phyloP scores from a whole-genome alignment of 1,140 invertebrate genomes.

The Macrobrachium nipponense region DNA sequence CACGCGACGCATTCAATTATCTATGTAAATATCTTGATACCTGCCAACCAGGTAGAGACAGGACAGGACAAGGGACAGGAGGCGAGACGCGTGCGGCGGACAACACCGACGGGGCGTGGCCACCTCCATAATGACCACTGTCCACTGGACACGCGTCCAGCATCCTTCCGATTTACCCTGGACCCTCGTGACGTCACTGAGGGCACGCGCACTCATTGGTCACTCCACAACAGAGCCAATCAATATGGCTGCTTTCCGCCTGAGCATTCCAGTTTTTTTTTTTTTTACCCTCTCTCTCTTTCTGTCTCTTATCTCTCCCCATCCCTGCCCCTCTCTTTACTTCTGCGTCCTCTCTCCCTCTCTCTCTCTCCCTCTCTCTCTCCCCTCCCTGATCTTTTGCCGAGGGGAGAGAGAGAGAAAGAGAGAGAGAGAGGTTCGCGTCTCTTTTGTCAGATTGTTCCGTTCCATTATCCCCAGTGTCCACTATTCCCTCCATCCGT shows the following conservation, averaged over 20 bases:
- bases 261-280: not conserved
- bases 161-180: not conserved
- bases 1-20: no score
- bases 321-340: not conserved
- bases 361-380: no score
- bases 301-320: not conserved
- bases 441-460: no score
- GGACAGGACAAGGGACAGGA: not conserved
- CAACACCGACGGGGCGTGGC: not conserved
- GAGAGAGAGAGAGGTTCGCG: no score
- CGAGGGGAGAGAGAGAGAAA: no score
- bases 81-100: not conserved
- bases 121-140: constrained; percentile 36
- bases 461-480: no score
- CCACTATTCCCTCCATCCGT: no score
- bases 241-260: constrained; percentile 41
- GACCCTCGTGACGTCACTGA: constrained; percentile 20
- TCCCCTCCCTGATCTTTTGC: no score
- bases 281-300: not conserved
- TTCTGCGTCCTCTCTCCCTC: no score
- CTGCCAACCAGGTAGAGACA: not conserved
- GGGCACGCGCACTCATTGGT: constrained; percentile 44
- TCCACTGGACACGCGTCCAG: constrained; percentile 12
- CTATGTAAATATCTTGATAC: no score
- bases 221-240: constrained; percentile 42